These are phyloP conservation scores for Eulemur coronatus DNA, from an alignment of 2,797 vertebrate species.

Conservation along the genomic window DNA sequence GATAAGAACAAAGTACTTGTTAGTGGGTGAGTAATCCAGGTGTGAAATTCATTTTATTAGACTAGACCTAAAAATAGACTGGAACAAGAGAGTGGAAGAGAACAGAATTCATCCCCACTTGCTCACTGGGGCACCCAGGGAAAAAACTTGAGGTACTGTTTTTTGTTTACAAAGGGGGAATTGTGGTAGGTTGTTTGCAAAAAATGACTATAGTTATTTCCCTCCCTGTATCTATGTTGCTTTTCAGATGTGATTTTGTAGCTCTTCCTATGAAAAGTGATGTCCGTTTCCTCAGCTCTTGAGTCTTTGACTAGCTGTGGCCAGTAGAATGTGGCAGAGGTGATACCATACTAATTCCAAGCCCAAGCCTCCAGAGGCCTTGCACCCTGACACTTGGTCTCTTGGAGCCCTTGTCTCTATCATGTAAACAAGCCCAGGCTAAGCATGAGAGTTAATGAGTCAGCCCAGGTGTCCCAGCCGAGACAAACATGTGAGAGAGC, in stretches of 20 bases:
- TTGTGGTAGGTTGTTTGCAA: neutral
- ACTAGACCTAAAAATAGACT: constrained; percentile 65
- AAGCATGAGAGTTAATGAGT: neutral
- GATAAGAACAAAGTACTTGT: constrained; percentile 66
- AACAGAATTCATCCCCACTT: constrained; percentile 41
- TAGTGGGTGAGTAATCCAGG: constrained; percentile 62
- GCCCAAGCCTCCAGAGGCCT: neutral
- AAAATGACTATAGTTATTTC: neutral
- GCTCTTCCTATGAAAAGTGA: neutral
- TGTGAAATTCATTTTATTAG: constrained; percentile 78
- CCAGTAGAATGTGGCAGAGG: neutral
- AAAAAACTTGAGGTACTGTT: neutral
- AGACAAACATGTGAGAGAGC: neutral
- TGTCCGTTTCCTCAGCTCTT: neutral
- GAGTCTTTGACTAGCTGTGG: neutral
- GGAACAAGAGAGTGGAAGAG: constrained; percentile 25
- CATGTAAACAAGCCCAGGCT: neutral
- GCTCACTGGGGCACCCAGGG: neutral
- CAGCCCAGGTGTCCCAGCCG: neutral
- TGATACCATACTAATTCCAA: neutral
- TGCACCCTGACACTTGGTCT: neutral
- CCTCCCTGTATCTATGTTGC: neutral
- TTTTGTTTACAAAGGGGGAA: neutral
- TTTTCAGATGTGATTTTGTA: neutral
- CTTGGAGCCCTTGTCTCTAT: neutral